Evolutionary conservation across 2,113 vertebrate species (phyloP).

Genomic region (Amblyornis subalaris): DNA sequence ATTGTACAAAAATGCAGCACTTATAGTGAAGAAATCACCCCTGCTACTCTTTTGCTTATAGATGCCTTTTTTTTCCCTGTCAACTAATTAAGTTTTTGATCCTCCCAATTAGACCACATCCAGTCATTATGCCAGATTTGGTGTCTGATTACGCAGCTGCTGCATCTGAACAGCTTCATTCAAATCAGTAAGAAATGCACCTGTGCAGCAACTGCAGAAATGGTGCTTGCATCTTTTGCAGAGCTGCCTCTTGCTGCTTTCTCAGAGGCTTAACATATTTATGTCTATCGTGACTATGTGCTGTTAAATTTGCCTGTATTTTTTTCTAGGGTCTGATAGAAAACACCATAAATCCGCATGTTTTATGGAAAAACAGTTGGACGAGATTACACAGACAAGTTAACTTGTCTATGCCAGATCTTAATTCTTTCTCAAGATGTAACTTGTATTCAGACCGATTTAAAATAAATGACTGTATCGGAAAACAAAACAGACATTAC

Average conservation of each 20-base stretch:
- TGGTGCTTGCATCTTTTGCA: not conserved
- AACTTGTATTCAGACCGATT: not conserved
- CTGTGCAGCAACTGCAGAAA: not conserved
- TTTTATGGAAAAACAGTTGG: not conserved
- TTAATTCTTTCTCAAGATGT: not conserved
- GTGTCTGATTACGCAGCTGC: not conserved
- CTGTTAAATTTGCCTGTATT: not conserved
- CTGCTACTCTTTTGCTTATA: not conserved
- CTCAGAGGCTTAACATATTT: not conserved
- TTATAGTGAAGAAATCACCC: not conserved
- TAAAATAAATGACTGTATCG: not conserved
- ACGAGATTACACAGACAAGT: not conserved
- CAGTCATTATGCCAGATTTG: constrained; percentile 9
- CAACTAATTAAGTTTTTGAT: constrained; percentile 18
- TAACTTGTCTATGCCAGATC: not conserved
- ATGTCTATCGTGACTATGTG: not conserved
- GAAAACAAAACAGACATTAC: constrained; percentile 34
- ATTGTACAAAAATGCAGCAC: not conserved
- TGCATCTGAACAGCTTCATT: not conserved
- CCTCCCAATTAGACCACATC: constrained; percentile 11
- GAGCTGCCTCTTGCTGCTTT: not conserved
- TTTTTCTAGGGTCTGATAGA: not conserved
- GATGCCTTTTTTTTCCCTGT: not conserved
- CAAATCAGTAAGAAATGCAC: not conserved
- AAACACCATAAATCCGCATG: not conserved